These are phyloP conservation scores for Gnatocerus cornutus DNA, from an alignment of 2,888 invertebrate species.

Conservation along the genomic window DNA sequence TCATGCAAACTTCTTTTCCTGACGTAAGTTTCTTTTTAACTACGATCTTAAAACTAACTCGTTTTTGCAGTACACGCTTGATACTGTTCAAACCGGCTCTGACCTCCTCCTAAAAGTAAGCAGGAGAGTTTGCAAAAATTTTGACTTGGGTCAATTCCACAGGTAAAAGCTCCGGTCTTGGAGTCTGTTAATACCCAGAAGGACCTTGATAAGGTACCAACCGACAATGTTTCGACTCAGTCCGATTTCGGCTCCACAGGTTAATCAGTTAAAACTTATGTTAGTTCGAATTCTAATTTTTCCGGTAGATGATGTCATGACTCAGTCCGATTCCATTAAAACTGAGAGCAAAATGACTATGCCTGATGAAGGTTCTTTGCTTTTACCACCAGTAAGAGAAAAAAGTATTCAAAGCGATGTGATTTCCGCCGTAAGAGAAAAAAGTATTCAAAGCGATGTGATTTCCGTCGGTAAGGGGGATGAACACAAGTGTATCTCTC, in stretches of 20 bases:
- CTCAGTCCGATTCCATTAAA: not conserved
- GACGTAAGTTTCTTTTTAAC: conserved; percentile 12
- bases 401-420: not conserved
- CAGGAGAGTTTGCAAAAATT: not conserved
- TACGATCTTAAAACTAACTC: not conserved
- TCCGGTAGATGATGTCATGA: not conserved
- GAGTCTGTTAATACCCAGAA: no score
- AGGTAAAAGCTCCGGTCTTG: no score
- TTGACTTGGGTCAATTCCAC: no score
- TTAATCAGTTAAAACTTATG: no score
- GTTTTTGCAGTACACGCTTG: not conserved
- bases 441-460: not conserved
- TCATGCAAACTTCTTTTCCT: conserved; percentile 17
- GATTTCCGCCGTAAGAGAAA: not conserved
- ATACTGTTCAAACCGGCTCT: conserved; percentile 6
- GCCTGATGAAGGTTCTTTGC: not conserved
- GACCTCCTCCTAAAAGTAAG: not conserved
- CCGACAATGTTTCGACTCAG: no score
- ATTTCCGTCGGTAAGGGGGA: not conserved
- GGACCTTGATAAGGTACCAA: no score
- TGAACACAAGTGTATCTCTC: conserved; percentile 34
- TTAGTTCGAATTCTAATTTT: no score
- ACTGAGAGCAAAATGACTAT: not conserved
- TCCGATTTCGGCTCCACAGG: no score
- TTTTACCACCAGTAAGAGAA: no score